These are phyloP conservation scores for Macrotis lagotis DNA, from an alignment of 2,113 vertebrate species.

Conservation along the genomic window DNA sequence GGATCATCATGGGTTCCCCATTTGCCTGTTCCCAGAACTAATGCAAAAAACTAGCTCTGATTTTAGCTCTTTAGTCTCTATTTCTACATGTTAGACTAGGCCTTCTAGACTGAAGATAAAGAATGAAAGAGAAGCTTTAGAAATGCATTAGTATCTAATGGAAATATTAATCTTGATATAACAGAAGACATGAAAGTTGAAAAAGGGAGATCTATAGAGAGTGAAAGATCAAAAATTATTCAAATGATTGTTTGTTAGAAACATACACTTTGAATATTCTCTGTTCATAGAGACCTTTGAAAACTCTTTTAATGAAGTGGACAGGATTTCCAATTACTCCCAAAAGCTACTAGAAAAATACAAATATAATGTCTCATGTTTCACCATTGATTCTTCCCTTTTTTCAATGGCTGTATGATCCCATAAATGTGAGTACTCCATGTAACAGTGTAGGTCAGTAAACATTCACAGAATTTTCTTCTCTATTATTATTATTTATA, in stretches of 20 bases:
- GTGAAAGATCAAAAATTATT: background rate
- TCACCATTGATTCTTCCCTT: too few species aligned
- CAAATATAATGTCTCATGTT: too few species aligned
- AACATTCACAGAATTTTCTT: too few species aligned
- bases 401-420: too few species aligned
- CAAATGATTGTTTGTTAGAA: background rate
- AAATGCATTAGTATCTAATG: background rate
- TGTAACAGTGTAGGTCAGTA: too few species aligned
- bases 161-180: background rate
- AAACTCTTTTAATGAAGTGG: background rate
- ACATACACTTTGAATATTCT: background rate
- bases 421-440: too few species aligned
- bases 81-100: background rate
- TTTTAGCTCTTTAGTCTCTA: background rate
- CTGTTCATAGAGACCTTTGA: background rate
- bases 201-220: background rate
- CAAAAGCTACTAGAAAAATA: background rate
- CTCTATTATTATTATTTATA: too few species aligned
- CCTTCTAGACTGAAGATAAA: background rate
- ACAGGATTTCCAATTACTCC: background rate
- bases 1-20: background rate
- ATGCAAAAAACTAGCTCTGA: background rate
- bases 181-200: background rate
- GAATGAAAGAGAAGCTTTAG: background rate
- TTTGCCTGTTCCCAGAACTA: background rate